Evolutionary conservation across 2,888 invertebrate species (phyloP), one percentile per base, ranked within the genome.

Genomic region (Elegia similella): DNA sequence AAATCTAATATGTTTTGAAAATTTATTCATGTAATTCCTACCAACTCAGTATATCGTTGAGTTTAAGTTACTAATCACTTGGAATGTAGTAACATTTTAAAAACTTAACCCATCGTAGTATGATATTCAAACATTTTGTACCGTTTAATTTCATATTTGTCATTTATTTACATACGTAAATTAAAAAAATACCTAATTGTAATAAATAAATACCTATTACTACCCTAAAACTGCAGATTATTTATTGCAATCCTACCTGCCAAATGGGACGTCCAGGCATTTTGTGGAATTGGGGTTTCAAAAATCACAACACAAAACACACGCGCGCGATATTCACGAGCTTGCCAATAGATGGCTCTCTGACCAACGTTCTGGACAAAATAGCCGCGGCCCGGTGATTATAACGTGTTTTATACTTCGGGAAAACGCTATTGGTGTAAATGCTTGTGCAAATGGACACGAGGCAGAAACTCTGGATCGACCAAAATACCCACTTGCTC

Each of bases 251-350:
- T 59, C 69, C 88, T 84, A 95, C 95, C 93, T 95, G 95, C 95
- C 95, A 95, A 84, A 95, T 91, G 65, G 95, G 95, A 92, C 95
- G 95, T 92, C 95, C 95, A 86, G 95, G 95, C 95, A 95, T 95
- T 86, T 88, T 93, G 68, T 62, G 65, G 64, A 60, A 66, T 62
- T 60, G 57, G 58, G 58, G 69, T 73, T 73, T 76, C 69, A 72
- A 75, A 74, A 77, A 76, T 73, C 80, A 73, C 69, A 62, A 61
- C 75, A 77, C 80, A 82, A 69, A 62, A 66, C 70, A 76, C 82
- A 80, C 80, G 67, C 76, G 72, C 73, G 73, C 73, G 62, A 73
- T 78, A 76, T 90, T 83, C 71, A 62, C 77, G 70, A 75, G 78
- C 64, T 67, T 69, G 62, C 66, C 89, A 88, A 82, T 89, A 91